Percentiles rank a stretch among this genome's conserved stretches.
Conservation (phyloP, 2,888 invertebrate species). For the Eumacrocentrus americanus region DNA sequence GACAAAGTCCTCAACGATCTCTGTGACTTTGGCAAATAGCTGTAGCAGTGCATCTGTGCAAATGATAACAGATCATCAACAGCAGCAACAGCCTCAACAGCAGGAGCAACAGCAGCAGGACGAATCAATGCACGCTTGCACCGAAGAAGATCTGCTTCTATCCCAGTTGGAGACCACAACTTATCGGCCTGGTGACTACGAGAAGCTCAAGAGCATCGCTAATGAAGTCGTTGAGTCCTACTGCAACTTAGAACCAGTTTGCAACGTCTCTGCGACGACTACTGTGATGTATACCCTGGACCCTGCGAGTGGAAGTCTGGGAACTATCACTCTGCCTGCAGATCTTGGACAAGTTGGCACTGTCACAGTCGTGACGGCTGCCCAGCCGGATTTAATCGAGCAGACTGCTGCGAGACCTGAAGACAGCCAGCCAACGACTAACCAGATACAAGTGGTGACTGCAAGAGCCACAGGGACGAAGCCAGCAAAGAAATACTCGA, state of each 20-base stretch:
- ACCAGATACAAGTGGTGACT: conserved; percentile 62
- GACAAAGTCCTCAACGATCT: conserved; percentile 58
- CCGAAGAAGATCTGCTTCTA: conserved; percentile 73
- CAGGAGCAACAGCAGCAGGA: conserved; percentile 63
- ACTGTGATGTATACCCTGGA: conserved; percentile 61
- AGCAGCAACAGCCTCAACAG: conserved; percentile 45
- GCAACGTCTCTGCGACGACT: conserved; percentile 54
- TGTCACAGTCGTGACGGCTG: conserved; percentile 57
- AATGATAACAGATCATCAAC: conserved; percentile 53
- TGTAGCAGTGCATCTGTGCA: conserved; percentile 45
- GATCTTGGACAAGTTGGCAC: conserved; percentile 57
- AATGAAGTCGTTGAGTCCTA: conserved; percentile 80
- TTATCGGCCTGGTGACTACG: conserved; percentile 76
- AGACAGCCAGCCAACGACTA: conserved; percentile 62
- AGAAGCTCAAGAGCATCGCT: conserved; percentile 83
- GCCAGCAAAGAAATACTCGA: conserved; percentile 73
- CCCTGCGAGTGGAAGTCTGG: conserved; percentile 56
- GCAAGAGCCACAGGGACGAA: conserved; percentile 69
- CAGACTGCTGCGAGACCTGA: conserved; percentile 60
- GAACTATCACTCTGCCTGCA: conserved; percentile 58
- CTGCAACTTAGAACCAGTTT: conserved; percentile 71
- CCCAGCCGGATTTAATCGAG: conserved; percentile 50
- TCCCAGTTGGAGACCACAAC: conserved; percentile 72
- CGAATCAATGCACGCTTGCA: conserved; percentile 66
- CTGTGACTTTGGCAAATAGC: conserved; percentile 45